Base-by-base conservation (phyloP, 2,888 invertebrate genomes). In the Cephus sareptanus region DNA sequence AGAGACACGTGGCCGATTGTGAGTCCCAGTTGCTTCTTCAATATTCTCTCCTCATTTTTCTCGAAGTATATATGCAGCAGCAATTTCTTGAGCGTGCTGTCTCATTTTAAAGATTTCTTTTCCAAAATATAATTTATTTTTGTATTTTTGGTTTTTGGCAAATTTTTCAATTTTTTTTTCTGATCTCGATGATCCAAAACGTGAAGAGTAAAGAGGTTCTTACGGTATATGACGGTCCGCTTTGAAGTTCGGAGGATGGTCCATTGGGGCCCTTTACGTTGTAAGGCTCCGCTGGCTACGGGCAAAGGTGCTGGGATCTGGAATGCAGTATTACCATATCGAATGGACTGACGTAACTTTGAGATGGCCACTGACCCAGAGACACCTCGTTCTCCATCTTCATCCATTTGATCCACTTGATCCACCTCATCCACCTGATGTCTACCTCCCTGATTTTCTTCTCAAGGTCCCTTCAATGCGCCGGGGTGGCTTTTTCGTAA, bases 241-340 rank as follows among this genome's bases (percentile, higher is more conserved):
- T 56, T 56, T 56, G 56, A 56, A 23, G 56, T 23, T 56, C 56
- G 23, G 9, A 56, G 9, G 6, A 56, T 56, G 15, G 56, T 56
- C 23, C 56, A 56, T 56, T 9, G 56, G 56, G 9, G 23, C 56
- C 23, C 23, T 56, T 56, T 23, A 56, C 56, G 56, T 6, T 56
- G 23, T 56, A 23, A 23, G 56, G 23, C 23, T 9, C 23, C 23
- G 56, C 56, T 23, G 9, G 56, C 56, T 56, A 23, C 56, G 23
- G 23, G 56, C 56, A 56, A 56, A 56, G 56, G 1, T 56, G 23
- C 56, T 56, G 56, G 56, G 74, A 81, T 84, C 79, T 85, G 89
- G 89, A 89, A 89, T 89, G 89, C 87, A 81, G 89, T 89, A 89
- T 89, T 89, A 86, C 89, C 89, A 89, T 89, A 89, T 88, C 85